A percentile compares a stretch with the other conserved stretches of the same genome.
Conservation (phyloP, 2,797 vertebrate species). For the Decapterus maruadsi region DNA sequence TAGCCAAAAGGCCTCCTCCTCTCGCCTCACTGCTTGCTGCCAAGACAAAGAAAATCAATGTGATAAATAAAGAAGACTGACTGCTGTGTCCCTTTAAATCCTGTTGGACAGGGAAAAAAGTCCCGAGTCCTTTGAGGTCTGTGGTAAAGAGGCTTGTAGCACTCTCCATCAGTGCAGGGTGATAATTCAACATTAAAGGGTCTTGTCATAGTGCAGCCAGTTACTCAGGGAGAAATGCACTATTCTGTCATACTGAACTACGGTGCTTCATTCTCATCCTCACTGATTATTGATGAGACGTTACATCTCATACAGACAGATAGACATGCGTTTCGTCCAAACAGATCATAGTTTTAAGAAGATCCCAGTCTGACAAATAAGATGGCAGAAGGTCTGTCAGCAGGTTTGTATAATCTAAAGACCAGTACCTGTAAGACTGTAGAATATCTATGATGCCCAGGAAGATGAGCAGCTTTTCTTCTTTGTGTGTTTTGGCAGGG, state of each 20-base stretch:
- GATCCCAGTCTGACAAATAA: neutral
- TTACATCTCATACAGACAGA: neutral
- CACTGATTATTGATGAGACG: neutral
- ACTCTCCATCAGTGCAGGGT: slow-evolving; percentile 10
- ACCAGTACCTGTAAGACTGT: slow-evolving; percentile 94
- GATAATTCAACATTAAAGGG: slow-evolving; percentile 44
- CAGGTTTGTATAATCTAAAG: neutral
- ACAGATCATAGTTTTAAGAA: too few species aligned
- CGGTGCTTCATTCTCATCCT: neutral
- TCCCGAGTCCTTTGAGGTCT: slow-evolving; percentile 19
- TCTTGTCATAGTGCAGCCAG: neutral
- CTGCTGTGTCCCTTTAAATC: slow-evolving; percentile 27
- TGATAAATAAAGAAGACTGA: slow-evolving; percentile 49
- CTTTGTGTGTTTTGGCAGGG: slow-evolving; percentile 95
- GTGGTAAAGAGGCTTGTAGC: slow-evolving; percentile 32
- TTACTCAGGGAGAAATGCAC: neutral
- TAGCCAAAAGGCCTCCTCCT: slow-evolving; percentile 19
- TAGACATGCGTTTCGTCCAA: neutral
- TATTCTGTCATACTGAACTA: neutral
- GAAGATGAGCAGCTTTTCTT: slow-evolving; percentile 95
- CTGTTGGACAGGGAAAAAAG: slow-evolving; percentile 11
- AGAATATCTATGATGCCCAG: slow-evolving; percentile 99
- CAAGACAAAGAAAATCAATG: slow-evolving; percentile 49
- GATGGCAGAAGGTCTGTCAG: neutral
- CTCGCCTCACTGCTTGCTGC: slow-evolving; percentile 4